phyloP scores from a whole-genome alignment of 2,888 invertebrate species.

The Vanessa cardui region DNA sequence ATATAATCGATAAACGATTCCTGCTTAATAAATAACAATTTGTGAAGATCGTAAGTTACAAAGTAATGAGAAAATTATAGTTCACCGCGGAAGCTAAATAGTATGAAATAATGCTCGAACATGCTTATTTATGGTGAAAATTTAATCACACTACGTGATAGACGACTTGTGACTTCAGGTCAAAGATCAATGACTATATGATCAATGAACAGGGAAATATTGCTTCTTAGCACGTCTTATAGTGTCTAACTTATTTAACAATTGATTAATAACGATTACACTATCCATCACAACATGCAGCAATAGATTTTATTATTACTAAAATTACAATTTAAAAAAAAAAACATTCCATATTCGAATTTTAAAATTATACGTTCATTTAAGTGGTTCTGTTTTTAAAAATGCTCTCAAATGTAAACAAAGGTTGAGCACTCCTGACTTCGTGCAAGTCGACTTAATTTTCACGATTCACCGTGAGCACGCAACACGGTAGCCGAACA shows the following conservation, averaged over 20 bases:
- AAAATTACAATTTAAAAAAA: too few relatives aligned
- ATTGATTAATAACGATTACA: too few relatives aligned
- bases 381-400: too few relatives aligned
- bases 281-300: too few relatives aligned
- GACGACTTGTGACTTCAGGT: slow-evolving; percentile 19
- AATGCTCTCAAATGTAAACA: background rate
- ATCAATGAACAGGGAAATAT: slow-evolving; percentile 13
- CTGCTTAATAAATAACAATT: background rate
- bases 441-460: slow-evolving; percentile 68
- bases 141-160: slow-evolving; percentile 19
- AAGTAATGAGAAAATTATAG: slow-evolving; percentile 15
- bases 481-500: slow-evolving; percentile 54
- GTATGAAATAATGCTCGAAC: slow-evolving; percentile 12
- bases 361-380: too few relatives aligned
- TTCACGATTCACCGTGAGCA: slow-evolving; percentile 59
- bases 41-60: background rate
- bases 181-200: slow-evolving; percentile 20
- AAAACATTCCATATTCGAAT: too few relatives aligned
- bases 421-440: slow-evolving; percentile 50
- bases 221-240: slow-evolving; percentile 7
- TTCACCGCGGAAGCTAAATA: slow-evolving; percentile 16
- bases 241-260: too few relatives aligned
- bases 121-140: slow-evolving; percentile 26
- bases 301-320: too few relatives aligned
- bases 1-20: background rate